Evolutionary conservation across 2,113 vertebrate species (phyloP).

Genomic region (Ranitomeya imitator): DNA sequence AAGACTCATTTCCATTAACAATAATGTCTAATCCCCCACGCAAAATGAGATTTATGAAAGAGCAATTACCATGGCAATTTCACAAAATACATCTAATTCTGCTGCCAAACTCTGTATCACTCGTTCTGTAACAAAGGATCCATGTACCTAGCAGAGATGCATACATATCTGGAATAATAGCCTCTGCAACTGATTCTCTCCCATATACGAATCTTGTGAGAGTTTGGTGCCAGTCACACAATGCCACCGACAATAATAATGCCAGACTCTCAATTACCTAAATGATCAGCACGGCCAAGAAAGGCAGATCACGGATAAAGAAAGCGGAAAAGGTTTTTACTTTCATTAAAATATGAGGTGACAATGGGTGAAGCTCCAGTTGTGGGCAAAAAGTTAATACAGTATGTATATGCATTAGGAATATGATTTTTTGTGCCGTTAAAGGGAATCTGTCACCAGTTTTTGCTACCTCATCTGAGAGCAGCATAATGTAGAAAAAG

Average conservation of each 20-base stretch:
- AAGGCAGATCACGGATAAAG: not conserved
- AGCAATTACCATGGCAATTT: conserved; percentile 28
- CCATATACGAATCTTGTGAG: not conserved
- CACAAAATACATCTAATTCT: conserved; percentile 15
- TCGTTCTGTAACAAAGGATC: conserved; percentile 11
- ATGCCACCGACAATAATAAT: not conserved
- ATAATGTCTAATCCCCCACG: conserved; percentile 45
- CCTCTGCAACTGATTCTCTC: not conserved
- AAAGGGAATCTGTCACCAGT: too few species aligned
- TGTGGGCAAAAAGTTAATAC: too few species aligned
- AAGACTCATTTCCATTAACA: conserved; percentile 37
- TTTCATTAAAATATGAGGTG: too few species aligned
- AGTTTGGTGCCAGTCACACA: not conserved
- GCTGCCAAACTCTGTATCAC: not conserved
- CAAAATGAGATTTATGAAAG: conserved; percentile 37
- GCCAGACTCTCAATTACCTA: not conserved
- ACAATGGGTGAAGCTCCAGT: too few species aligned
- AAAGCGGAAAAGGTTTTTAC: not conserved
- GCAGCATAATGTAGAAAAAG: too few species aligned
- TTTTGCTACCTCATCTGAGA: too few species aligned
- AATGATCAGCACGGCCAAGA: not conserved
- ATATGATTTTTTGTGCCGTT: too few species aligned
- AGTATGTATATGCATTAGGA: too few species aligned
- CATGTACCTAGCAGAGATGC: not conserved
- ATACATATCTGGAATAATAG: conserved; percentile 11